Percentiles rank a stretch among this genome's conserved stretches.
These are phyloP conservation scores for Apostichopus japonicus DNA, from an alignment of 35 echinoderm and acorn worm genomes.

Conservation along the genomic window DNA sequence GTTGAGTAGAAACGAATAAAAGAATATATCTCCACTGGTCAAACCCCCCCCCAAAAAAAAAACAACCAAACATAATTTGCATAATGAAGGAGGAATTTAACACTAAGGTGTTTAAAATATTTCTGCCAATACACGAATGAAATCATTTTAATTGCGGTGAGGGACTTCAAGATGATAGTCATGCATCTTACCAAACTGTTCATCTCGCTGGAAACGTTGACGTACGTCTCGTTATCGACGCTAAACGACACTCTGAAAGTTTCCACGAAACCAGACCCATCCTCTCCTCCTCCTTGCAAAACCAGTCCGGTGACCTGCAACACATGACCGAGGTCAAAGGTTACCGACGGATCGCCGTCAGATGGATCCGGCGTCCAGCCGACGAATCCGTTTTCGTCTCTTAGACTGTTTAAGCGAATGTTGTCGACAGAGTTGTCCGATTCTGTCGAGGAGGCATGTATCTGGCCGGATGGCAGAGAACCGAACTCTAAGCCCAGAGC, in stretches of 20 bases:
- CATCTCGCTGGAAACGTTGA: slow-evolving; percentile 54
- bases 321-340: slow-evolving; percentile 68
- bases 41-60: too few species aligned
- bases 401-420: slow-evolving; percentile 65
- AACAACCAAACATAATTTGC: too few species aligned
- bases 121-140: too few species aligned
- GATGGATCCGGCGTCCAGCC: slow-evolving; percentile 63
- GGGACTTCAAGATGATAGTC: too few species aligned
- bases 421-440: slow-evolving; percentile 52
- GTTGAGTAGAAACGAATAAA: too few species aligned
- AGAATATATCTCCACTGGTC: too few species aligned
- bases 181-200: slow-evolving; percentile 32
- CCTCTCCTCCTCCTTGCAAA: slow-evolving; percentile 76
- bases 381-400: slow-evolving; percentile 34
- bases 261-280: slow-evolving; percentile 58
- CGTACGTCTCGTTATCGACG: slow-evolving; percentile 59
- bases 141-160: too few species aligned
- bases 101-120: too few species aligned
- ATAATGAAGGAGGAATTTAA: too few species aligned
- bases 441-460: slow-evolving; percentile 62
- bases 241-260: slow-evolving; percentile 68
- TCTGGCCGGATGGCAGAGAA: slow-evolving; percentile 16
- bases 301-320: slow-evolving; percentile 66
- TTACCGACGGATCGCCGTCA: slow-evolving; percentile 66
- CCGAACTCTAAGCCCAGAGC: slow-evolving; percentile 59